These are phyloP conservation scores for Drosophila sp. DNA, from an alignment of 1,140 invertebrate genomes.

Conservation along the genomic window DNA sequence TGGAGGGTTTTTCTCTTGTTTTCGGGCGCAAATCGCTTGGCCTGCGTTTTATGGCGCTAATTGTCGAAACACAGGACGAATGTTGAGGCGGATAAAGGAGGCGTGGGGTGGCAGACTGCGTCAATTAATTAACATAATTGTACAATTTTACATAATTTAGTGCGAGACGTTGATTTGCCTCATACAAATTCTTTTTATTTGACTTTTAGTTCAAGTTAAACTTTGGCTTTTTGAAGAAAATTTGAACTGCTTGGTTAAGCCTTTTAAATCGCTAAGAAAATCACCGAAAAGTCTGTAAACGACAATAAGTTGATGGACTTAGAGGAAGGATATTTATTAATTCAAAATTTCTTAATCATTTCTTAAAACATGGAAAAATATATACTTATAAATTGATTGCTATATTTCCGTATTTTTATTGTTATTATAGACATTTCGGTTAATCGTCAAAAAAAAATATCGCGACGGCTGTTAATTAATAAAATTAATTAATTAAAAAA, in stretches of 20 bases:
- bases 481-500: no score
- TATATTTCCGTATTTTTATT: no score
- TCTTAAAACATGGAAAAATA: no score
- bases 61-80: constrained; percentile 45
- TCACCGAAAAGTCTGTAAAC: not conserved
- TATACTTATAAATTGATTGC: no score
- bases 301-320: not conserved
- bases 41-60: constrained; percentile 77
- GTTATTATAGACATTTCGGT: no score
- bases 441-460: no score
- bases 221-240: constrained; percentile 9
- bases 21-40: constrained; percentile 49
- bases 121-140: constrained; percentile 81
- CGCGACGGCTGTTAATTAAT: no score
- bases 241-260: not conserved
- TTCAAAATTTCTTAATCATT: no score
- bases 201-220: not conserved
- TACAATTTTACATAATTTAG: constrained; percentile 78
- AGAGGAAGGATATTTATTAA: no score
- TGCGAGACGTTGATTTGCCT: constrained; percentile 39
- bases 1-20: not conserved
- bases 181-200: constrained; percentile 19
- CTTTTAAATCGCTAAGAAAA: not conserved
- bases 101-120: constrained; percentile 40
- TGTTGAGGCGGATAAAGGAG: constrained; percentile 5